Evolutionary conservation across 2,888 invertebrate species (phyloP).

Genomic region (Drosophila cognata): DNA sequence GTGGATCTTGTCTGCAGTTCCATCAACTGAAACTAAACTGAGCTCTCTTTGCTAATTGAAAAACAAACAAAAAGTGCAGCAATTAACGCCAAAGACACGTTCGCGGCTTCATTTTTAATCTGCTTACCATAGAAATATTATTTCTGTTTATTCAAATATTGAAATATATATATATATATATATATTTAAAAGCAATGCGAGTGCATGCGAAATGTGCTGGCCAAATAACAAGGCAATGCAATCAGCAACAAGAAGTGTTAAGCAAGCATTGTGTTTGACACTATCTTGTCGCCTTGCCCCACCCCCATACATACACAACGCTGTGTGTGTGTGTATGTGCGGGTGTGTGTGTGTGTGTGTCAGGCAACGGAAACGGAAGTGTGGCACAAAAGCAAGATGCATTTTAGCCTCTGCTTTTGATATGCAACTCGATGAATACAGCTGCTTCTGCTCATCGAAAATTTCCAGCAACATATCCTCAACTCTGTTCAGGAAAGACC

Average conservation of each 20-base stretch:
- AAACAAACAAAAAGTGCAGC: slow-evolving; percentile 64
- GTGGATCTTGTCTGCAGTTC: slow-evolving; percentile 44
- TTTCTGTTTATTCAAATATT: slow-evolving; percentile 50
- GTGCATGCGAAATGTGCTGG: slow-evolving; percentile 29
- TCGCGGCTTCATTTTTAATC: slow-evolving; percentile 30
- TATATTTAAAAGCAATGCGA: slow-evolving; percentile 49
- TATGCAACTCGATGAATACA: slow-evolving; percentile 53
- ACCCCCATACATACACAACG: not conserved
- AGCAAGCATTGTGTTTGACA: slow-evolving; percentile 79
- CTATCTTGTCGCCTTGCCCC: slow-evolving; percentile 33
- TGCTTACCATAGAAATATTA: slow-evolving; percentile 25
- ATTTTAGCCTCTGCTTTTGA: slow-evolving; percentile 71
- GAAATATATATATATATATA: slow-evolving; percentile 38
- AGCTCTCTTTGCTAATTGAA: slow-evolving; percentile 67
- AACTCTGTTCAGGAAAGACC: not conserved
- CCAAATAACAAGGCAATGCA: slow-evolving; percentile 74
- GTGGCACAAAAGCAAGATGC: slow-evolving; percentile 69
- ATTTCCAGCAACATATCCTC: slow-evolving; percentile 13
- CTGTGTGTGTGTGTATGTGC: not conserved
- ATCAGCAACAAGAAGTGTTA: slow-evolving; percentile 72
- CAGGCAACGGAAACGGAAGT: slow-evolving; percentile 58
- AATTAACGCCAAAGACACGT: slow-evolving; percentile 72
- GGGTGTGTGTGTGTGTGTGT: slow-evolving; percentile 5
- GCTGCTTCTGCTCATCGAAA: slow-evolving; percentile 41
- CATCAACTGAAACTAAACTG: not conserved